Conservation (phyloP, 2,113 vertebrate genomes). For the Myotis brandtii region DNA sequence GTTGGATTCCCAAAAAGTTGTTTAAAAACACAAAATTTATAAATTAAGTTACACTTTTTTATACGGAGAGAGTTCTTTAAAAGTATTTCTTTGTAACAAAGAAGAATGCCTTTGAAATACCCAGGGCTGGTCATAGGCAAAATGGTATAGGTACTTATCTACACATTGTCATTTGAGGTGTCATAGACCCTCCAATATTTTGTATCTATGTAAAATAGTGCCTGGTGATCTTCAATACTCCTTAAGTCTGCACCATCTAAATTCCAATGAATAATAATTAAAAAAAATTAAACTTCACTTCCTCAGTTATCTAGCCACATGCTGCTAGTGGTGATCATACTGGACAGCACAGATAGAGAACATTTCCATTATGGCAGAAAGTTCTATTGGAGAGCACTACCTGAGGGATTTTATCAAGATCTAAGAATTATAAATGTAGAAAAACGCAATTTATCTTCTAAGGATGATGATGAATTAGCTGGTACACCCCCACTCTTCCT, state of each 20-base stretch:
- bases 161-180: background rate
- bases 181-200: background rate
- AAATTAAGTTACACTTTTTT: constrained; percentile 9
- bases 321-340: background rate
- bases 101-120: constrained; percentile 11
- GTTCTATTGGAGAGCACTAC: background rate
- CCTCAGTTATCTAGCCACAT: background rate
- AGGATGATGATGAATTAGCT: background rate
- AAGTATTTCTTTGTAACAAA: constrained; percentile 34
- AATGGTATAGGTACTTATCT: background rate
- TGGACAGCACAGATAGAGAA: background rate
- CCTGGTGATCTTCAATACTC: background rate
- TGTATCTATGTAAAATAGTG: background rate
- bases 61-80: background rate
- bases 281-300: constrained; percentile 7
- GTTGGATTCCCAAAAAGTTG: background rate
- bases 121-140: background rate
- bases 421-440: background rate
- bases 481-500: background rate
- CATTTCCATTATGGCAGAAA: background rate
- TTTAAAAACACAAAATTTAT: background rate
- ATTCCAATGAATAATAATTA: background rate
- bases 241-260: background rate
- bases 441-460: background rate
- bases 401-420: background rate